Evolutionary conservation across 2,888 invertebrate genomes (phyloP).

Genomic region (Ectemnius cavifrons): DNA sequence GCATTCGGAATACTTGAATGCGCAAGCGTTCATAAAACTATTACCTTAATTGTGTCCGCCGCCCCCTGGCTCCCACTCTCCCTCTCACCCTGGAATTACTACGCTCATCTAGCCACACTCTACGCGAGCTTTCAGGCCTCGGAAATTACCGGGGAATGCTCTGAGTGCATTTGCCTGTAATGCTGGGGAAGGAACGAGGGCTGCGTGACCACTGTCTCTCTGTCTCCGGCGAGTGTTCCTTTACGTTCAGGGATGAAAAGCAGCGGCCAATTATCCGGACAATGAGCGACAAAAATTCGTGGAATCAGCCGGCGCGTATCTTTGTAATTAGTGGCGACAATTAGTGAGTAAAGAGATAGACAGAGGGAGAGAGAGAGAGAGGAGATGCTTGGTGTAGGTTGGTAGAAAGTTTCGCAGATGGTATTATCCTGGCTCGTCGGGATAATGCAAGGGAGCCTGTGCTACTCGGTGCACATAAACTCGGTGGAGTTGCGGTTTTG

Average conservation of each 20-base stretch:
- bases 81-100: too few species aligned
- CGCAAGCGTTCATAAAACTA: too few species aligned
- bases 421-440: constrained; percentile 1
- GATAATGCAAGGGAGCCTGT: neutral
- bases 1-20: too few species aligned
- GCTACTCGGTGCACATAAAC: neutral
- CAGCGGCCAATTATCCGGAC: neutral
- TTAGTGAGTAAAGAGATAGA: constrained; percentile 7
- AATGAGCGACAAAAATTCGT: constrained; percentile 20
- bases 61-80: too few species aligned
- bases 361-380: neutral
- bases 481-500: neutral
- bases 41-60: too few species aligned
- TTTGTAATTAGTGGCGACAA: constrained; percentile 17
- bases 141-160: too few species aligned
- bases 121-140: too few species aligned
- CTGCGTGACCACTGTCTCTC: neutral
- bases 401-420: neutral
- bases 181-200: neutral
- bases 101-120: too few species aligned
- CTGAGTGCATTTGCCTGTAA: constrained; percentile 3
- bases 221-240: neutral
- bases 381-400: neutral
- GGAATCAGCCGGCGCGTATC: constrained; percentile 9
- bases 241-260: constrained; percentile 2